Percentiles rank a stretch among this genome's conserved stretches.
Evolutionary conservation across 2,888 invertebrate genomes (phyloP).

Genomic region (Zaprionus obscuricornis): DNA sequence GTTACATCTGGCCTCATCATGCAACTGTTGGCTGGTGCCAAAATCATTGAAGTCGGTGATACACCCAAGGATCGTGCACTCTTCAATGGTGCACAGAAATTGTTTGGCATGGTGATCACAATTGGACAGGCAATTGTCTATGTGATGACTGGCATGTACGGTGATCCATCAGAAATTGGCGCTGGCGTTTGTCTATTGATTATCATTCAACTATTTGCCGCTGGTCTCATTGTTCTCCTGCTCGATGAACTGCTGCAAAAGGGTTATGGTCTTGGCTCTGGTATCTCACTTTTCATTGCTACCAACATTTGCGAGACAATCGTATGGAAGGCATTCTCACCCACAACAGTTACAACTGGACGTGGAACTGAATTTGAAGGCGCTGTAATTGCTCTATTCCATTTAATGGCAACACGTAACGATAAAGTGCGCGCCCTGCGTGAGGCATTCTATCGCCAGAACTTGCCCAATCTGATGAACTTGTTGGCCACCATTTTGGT

Average conservation of each 20-base stretch:
- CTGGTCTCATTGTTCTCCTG: constrained; percentile 98
- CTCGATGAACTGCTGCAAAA: constrained; percentile 99
- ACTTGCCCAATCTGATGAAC: constrained; percentile 99
- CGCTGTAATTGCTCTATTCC: constrained; percentile 99
- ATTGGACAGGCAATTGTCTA: constrained; percentile 99
- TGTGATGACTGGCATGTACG: constrained; percentile 99
- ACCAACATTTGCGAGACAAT: constrained; percentile 99
- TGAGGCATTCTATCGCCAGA: constrained; percentile 99
- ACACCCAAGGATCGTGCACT: constrained; percentile 99
- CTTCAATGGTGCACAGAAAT: constrained; percentile 99
- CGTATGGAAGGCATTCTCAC: constrained; percentile 99
- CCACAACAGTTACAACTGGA: constrained; percentile 98
- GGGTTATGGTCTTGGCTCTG: constrained; percentile 98
- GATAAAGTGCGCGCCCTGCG: constrained; percentile 99
- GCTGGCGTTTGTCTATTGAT: constrained; percentile 99
- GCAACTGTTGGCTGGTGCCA: constrained; percentile 99
- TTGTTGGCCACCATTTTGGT: constrained; percentile 98
- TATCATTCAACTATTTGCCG: constrained; percentile 99
- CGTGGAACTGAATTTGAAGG: constrained; percentile 99
- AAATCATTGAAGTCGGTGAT: constrained; percentile 99
- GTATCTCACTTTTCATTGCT: constrained; percentile 99
- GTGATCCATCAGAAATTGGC: constrained; percentile 98
- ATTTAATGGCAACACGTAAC: constrained; percentile 97
- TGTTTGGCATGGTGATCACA: constrained; percentile 99
- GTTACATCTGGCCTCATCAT: constrained; percentile 99